Evolutionary conservation across 1,140 invertebrate genomes (phyloP), one percentile per base, ranked within the genome.

Genomic region (Ceratosolen solmsi): DNA sequence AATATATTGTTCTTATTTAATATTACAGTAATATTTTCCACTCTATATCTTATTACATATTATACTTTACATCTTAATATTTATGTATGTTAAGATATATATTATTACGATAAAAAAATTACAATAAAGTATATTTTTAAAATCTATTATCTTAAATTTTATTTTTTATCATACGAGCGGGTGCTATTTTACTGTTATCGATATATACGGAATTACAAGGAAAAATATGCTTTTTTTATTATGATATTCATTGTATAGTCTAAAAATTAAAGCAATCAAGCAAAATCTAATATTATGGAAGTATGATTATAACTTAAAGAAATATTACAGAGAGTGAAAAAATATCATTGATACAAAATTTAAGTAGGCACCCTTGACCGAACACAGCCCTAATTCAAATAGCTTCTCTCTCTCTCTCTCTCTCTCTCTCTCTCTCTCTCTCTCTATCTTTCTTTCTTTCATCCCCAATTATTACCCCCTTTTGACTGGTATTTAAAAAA

Each of bases 401-500:
- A 25, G 9, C 27, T 51, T 46, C 33, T 46, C 63, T 77, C 17
- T 81, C 54, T 78, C 46, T 60, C 41, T 46, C 46, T 20, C 56
- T 38, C 46, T 46, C 25, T 36, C 0, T 51, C 15, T 41, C 58
- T 25, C 46, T 70, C 79, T 81, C 80, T 41, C 41, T 77, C 41
- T 70, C 38, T 54, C 58, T 75, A 17, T 81, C 63, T 74, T 33
- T 60, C 56, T 25, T 56, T 51, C 25, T 56, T 49, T 46, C 0
- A 54, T 13, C 49, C 63, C 25, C 51, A 60, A 83, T 81, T 80
- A 83, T 84, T 85, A 87, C 85, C 85, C n/a, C 85, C 87, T 89
- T 87, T 84, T 73, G 77, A 72, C 68, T 77, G 85, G 80, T 82
- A 76, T 84, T 88, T 92, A 85, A 90, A 90, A 92, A 92, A 91